These are phyloP conservation scores for Sitobion miscanthi DNA, from an alignment of 1,140 invertebrate species.

Conservation along the genomic window DNA sequence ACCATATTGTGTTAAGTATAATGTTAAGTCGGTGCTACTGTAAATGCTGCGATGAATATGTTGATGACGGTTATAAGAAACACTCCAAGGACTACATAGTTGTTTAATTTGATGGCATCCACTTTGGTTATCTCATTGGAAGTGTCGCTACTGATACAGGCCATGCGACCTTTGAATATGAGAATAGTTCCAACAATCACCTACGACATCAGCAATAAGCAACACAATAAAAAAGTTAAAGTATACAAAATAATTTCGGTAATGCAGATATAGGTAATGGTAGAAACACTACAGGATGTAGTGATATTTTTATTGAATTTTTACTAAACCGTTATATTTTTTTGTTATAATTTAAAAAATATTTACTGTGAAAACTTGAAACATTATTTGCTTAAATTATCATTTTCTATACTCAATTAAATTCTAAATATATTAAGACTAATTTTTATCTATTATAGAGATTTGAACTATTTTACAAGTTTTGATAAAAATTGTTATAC, in stretches of 20 bases:
- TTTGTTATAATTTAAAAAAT: neutral
- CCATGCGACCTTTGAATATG: conserved; percentile 80
- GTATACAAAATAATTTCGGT: neutral
- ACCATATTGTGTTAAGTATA: neutral
- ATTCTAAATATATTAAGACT: too few species aligned
- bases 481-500: neutral
- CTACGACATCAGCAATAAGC: conserved; percentile 64
- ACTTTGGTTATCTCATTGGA: conserved; percentile 77
- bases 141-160: conserved; percentile 66
- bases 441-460: neutral
- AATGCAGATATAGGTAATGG: neutral
- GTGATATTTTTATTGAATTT: neutral
- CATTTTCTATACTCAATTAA: neutral
- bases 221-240: neutral
- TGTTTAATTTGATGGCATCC: conserved; percentile 80
- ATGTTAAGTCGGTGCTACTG: conserved; percentile 60
- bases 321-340: neutral
- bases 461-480: neutral
- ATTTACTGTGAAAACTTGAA: neutral
- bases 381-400: neutral
- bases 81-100: conserved; percentile 81
- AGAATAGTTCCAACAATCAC: conserved; percentile 81
- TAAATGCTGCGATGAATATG: conserved; percentile 85
- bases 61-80: conserved; percentile 85
- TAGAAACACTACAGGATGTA: neutral